phyloP scores from a whole-genome alignment of 64 coral and sea anemone genomes.

The Anthopleura sola region DNA sequence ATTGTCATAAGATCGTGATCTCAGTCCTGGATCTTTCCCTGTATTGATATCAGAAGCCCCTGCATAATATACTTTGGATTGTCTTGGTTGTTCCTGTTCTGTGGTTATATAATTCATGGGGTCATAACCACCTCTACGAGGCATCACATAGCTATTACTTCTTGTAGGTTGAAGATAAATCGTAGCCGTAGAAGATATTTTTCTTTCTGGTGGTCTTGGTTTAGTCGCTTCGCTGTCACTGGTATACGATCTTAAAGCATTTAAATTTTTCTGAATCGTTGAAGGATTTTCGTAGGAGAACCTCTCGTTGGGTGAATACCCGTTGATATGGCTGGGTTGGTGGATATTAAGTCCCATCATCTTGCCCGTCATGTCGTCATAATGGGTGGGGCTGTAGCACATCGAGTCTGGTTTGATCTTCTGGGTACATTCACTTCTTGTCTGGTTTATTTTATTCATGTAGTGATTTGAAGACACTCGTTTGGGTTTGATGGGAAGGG shows the following conservation, averaged over 20 bases:
- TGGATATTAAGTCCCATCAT: slow-evolving; percentile 8
- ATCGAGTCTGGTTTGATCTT: slow-evolving; percentile 85
- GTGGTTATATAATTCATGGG: no score
- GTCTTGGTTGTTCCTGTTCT: no score
- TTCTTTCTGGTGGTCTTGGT: neutral
- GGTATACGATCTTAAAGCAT: neutral
- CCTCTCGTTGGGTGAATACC: neutral
- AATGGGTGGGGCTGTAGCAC: slow-evolving; percentile 90
- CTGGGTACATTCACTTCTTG: slow-evolving; percentile 53
- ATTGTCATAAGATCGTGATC: no score
- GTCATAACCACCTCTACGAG: no score
- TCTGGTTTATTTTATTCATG: neutral
- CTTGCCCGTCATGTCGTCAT: slow-evolving; percentile 52
- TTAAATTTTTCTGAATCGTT: neutral
- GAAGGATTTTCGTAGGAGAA: neutral
- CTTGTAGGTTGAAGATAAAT: slow-evolving; percentile 3
- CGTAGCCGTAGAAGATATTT: neutral
- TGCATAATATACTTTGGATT: no score
- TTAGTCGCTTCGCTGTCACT: neutral
- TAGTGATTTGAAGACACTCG: slow-evolving; percentile 2
- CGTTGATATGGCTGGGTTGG: neutral
- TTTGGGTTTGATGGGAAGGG: neutral
- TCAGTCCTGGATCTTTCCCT: no score
- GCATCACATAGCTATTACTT: no score
- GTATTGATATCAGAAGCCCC: no score